Evolutionary conservation across 2,797 vertebrate species (phyloP).

Genomic region (Catostomus latipinnis): DNA sequence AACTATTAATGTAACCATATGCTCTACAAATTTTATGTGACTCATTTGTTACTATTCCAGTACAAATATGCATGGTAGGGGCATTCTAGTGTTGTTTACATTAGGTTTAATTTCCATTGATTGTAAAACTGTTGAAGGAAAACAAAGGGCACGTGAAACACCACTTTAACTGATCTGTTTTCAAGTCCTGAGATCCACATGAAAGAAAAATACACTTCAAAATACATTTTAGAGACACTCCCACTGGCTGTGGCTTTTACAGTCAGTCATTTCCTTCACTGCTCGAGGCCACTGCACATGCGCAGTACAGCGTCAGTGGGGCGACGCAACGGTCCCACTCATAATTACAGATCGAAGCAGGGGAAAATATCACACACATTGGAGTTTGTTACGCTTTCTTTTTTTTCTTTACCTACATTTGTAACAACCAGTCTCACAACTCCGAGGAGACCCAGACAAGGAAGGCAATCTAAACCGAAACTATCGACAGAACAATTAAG

Average conservation of each 20-base stretch:
- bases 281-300: conserved; percentile 10
- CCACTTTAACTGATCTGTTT: no score
- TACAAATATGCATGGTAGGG: no score
- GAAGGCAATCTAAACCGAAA: background rate
- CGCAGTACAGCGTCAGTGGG: background rate
- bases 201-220: no score
- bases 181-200: no score
- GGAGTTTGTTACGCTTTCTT: background rate
- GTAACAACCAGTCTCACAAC: background rate
- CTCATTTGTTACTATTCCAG: no score
- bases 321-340: background rate
- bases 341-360: background rate
- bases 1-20: no score
- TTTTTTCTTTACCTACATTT: background rate
- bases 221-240: background rate
- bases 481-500: no score
- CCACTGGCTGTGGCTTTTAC: background rate
- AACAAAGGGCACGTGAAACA: no score
- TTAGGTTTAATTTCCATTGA: no score
- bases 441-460: background rate
- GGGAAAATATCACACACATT: background rate
- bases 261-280: background rate
- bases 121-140: no score
- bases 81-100: no score
- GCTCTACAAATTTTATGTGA: no score